Base-by-base conservation (phyloP, 2,888 invertebrate genomes). In the Drosophila anomalata region DNA sequence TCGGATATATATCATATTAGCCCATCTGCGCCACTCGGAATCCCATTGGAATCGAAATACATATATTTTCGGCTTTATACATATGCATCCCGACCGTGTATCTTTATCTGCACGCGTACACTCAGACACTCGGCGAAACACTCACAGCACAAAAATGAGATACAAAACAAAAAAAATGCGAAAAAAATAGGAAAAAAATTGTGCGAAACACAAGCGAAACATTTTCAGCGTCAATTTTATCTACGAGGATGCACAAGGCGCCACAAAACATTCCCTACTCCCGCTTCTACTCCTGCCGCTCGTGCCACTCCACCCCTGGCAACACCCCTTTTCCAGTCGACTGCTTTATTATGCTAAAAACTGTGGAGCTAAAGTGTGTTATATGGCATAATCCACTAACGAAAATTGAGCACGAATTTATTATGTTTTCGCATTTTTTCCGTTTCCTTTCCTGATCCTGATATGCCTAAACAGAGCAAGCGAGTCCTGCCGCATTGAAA, bases 331-430 rank as follows among this genome's bases (percentile, higher is more conserved):
- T 81, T 77, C 65, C 76, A 75, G 73, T 55, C 48, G 63, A 79
- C 85, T 76, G 76, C 79, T 82, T 82, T 79, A 79, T 79, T 85
- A 82, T 85, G 82, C 82, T 85, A 78, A 82, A 85, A 85, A 82
- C 74, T 82, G 74, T 66, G 77, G 59, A 59, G 76, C 79, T 66
- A 85, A 81, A 85, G 85, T 82, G 85, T 85, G 79, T 82, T 85
- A 79, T 84, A 85, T 82, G 76, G 86, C 84, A 83, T 83, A 83
- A 83, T 83, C 83, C 86, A 86, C 86, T 80, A 83, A 86, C 83
- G 83, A 83, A 86, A 86, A 83, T 86, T 83, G 83, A 80, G 83
- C 84, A 70, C 75, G 77, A 86, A 83, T 86, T 86, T 83, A 83
- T 86, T 81, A 81, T 82, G 81, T 81, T 85, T 79, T 78, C 48